Base-by-base conservation (phyloP, 2,113 vertebrate species). In the Aspiorhynchus laticeps region DNA sequence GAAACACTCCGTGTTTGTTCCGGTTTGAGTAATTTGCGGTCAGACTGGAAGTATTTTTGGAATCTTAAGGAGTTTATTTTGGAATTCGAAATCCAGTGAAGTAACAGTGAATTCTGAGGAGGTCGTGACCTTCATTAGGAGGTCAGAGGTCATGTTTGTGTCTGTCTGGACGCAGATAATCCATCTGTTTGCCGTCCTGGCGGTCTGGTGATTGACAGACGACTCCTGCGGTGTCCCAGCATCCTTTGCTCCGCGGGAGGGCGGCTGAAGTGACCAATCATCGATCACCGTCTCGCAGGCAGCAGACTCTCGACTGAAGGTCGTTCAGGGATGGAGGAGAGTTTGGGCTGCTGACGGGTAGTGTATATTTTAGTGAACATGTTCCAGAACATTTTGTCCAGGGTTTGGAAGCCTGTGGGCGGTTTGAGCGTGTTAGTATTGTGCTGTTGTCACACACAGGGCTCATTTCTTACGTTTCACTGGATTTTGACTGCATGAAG, bases 211-310 rank as follows among this genome's bases (percentile, higher is more conserved):
- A 46, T 71, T 46, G 85, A 86, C 78, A 73, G 85, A 4, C 11
- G 33, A 43, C 78, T 87, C 69, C 78, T 63, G 77, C 53, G 51
- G 69, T 33, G 31, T 85, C 82, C 75, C 74, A 87, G n/a, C 78
- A 85, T 85, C 78, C 85, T 67, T 88, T 67, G 83, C 63, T 79
- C 36, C 46, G 10, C 15, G 15, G 28, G 80, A 51, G 61, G 17
- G 21, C 61, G 75, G 14, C 46, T 69, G 6, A 74, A 74, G 74
- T 31, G 59, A 69, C 80, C 79, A n/a, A 51, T 85, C 69, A 85
- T 43, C 21, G 2, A 14, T 65, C 59, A 73, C 11, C 7, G 19
- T 41, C 53, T 73, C 61, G 31, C 61, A 65, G 51, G 7, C 48
- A 26, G 82, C 19, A 26, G 48, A 24, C 71, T 75, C 83, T 61